Percentiles rank a stretch among this genome's conserved stretches.
Conservation (phyloP, 2,888 invertebrate genomes). For the Agelastica alni region DNA sequence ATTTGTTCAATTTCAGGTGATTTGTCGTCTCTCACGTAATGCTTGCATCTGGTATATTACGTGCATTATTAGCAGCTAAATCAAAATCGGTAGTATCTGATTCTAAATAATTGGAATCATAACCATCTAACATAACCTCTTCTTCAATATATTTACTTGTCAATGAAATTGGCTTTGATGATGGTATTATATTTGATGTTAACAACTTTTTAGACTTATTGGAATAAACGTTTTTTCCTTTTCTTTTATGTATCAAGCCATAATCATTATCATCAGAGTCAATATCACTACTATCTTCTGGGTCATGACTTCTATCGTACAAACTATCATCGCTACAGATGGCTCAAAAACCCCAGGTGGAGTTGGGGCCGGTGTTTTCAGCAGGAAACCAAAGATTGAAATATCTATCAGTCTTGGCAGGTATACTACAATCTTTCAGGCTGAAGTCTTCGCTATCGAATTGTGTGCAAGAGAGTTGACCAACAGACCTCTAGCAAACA, state of each 20-base stretch:
- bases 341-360: too few species aligned
- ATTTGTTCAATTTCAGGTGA: too few species aligned
- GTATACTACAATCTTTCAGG: too few species aligned
- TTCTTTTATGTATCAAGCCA: not conserved
- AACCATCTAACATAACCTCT: not conserved
- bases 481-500: too few species aligned
- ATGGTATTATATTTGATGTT: not conserved
- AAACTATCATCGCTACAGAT: too few species aligned
- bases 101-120: not conserved
- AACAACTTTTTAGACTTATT: not conserved
- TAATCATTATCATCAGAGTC: constrained; percentile 1
- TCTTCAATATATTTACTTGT: not conserved
- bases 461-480: too few species aligned
- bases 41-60: constrained; percentile 2
- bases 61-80: constrained; percentile 2
- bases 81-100: not conserved
- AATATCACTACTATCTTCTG: constrained; percentile 9
- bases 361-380: too few species aligned
- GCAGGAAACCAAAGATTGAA: too few species aligned
- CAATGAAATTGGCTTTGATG: not conserved
- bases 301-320: too few species aligned
- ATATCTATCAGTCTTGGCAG: too few species aligned
- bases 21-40: too few species aligned
- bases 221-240: constrained; percentile 2
- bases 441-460: too few species aligned